Conservation (phyloP, 2,797 vertebrate species). For the Oreonectes daqikongensis region DNA sequence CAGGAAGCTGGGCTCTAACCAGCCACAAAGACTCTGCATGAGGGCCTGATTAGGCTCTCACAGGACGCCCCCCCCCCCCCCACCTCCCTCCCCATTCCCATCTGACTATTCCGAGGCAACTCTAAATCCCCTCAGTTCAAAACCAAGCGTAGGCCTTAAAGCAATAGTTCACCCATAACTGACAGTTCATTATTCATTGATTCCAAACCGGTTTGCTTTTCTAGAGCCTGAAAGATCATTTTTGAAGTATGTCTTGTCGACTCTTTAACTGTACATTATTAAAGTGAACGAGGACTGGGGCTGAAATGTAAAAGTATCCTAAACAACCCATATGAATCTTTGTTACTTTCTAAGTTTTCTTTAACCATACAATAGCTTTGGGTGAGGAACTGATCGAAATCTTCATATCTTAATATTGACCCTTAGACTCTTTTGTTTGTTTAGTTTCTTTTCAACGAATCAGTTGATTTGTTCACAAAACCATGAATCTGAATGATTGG, state of each 20-base stretch:
- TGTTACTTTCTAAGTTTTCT: neutral
- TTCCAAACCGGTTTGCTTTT: neutral
- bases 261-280: neutral
- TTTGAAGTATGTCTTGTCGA: neutral
- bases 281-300: neutral
- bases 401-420: neutral
- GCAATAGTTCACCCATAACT: neutral
- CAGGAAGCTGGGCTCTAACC: slow-evolving; percentile 50
- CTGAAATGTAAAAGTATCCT: neutral
- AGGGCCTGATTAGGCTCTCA: slow-evolving; percentile 50
- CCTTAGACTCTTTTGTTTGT: neutral
- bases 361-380: neutral
- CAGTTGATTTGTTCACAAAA: neutral
- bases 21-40: slow-evolving; percentile 51
- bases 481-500: neutral
- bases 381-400: neutral
- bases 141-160: slow-evolving; percentile 17
- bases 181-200: neutral
- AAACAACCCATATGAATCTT: neutral
- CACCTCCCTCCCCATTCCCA: slow-evolving; percentile 5
- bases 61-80: slow-evolving; percentile 18
- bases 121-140: slow-evolving; percentile 34
- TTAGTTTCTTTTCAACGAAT: neutral
- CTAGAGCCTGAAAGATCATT: neutral
- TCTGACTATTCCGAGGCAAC: slow-evolving; percentile 26